These are phyloP conservation scores for Drosophila ambigua DNA, from an alignment of 1,140 invertebrate genomes.

Conservation along the genomic window DNA sequence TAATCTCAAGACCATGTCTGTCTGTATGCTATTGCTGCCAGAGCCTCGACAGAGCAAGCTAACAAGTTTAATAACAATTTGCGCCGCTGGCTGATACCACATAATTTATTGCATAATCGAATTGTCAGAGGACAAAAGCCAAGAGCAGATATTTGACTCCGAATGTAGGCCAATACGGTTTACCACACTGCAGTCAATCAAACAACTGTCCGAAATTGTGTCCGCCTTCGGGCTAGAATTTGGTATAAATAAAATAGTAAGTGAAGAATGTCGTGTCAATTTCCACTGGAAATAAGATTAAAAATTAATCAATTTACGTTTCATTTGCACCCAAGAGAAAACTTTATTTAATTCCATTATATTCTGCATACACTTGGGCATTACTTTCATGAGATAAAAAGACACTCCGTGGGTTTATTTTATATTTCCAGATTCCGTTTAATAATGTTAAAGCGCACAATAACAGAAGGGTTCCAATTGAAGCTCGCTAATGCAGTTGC, in stretches of 20 bases:
- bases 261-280: background rate
- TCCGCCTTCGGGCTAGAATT: constrained; percentile 5
- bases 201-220: constrained; percentile 29
- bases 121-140: constrained; percentile 36
- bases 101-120: constrained; percentile 41
- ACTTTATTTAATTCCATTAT: too few species aligned
- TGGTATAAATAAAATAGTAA: background rate
- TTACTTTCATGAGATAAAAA: too few species aligned
- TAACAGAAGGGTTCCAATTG: constrained; percentile 89
- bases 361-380: too few species aligned
- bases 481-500: constrained; percentile 89
- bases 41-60: background rate
- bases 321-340: too few species aligned
- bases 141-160: constrained; percentile 35
- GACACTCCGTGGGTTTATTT: too few species aligned
- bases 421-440: too few species aligned
- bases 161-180: constrained; percentile 29
- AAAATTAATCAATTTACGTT: too few species aligned
- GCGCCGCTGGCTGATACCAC: constrained; percentile 5
- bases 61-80: constrained; percentile 16
- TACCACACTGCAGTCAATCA: constrained; percentile 12
- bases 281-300: too few species aligned
- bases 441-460: constrained; percentile 2
- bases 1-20: constrained; percentile 12
- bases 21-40: background rate